Evolutionary conservation across 2,113 vertebrate species (phyloP), one percentile per base, ranked within the genome.

Genomic region (Pterophyllum scalare): DNA sequence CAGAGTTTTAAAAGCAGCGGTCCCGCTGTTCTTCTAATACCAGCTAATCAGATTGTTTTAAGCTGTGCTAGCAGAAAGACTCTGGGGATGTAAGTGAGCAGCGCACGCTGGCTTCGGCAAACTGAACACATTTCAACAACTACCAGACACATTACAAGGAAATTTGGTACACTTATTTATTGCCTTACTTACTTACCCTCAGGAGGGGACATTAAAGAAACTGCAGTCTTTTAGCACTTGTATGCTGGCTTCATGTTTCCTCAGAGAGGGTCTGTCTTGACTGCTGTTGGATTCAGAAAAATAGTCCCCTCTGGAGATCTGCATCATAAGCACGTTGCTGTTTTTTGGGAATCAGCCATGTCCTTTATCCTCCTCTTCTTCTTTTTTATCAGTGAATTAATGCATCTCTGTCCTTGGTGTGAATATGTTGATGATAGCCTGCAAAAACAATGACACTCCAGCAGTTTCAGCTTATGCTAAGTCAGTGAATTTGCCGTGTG

Each of bases 291-390:
- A 35, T 35, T 35, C 3, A 1, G 33, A 0, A 43, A 65, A 65
- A 65, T 43, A 24, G 20, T 65, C 38, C 15, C 62, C 0, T 65
- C 4, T 24, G 7, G 7, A n/a, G 13, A 65, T n/a, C 0, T 43
- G 17, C 7, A 65, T 43, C 17, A 60, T 60, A 26, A 43, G 15
- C 14, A 26, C 17, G 62, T 67, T 24, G 38, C 38, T 65, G 62
- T 65, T 24, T 43, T 10, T 0, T 28, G 62, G 0, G 40, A 43
- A 24, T 0, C 35, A 35, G 33, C 8, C 35, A 9, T 38, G 35
- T 38, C 35, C 9, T 8, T 38, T 38, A 3, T 38, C 9, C 3
- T 38, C 7, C 3, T 33, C 33, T 33, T 33, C 2, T 7, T 35
- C 7, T 35, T 35, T 7, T 38, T 10, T 10, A 38, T 38, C 35